These are phyloP conservation scores for Poeciliopsis retropinna DNA, from an alignment of 2,113 vertebrate species.

Conservation along the genomic window DNA sequence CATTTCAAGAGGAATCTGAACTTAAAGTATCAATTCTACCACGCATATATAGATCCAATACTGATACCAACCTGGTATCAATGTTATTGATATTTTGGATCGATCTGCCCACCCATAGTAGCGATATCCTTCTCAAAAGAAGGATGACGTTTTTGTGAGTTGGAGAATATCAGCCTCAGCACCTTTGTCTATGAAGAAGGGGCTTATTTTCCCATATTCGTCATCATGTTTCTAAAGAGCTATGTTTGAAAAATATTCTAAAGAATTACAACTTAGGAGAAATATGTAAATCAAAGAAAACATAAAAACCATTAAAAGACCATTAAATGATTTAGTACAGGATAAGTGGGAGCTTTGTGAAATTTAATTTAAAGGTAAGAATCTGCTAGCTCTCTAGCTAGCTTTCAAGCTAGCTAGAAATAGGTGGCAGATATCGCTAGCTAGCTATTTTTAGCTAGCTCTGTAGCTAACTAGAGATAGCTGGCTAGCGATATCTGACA, in stretches of 20 bases:
- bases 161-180: constrained; percentile 6
- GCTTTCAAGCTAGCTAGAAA: too few species aligned
- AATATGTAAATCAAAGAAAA: not conserved
- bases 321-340: constrained; percentile 11
- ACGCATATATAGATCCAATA: too few species aligned
- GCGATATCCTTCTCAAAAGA: not conserved
- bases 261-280: constrained; percentile 15
- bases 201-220: constrained; percentile 15
- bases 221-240: not conserved
- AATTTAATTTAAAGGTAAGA: not conserved
- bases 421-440: too few species aligned
- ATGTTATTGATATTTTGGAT: too few species aligned
- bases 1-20: too few species aligned
- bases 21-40: too few species aligned
- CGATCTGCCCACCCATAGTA: too few species aligned
- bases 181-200: constrained; percentile 6
- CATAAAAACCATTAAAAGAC: not conserved
- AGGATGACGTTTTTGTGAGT: constrained; percentile 19
- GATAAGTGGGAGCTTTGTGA: not conserved
- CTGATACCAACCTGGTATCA: too few species aligned
- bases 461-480: too few species aligned
- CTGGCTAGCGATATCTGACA: too few species aligned
- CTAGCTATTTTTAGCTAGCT: too few species aligned
- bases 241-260: not conserved
- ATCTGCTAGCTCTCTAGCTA: too few species aligned